phyloP scores from a whole-genome alignment of 2,797 vertebrate genomes.

The Lacerta agilis region DNA sequence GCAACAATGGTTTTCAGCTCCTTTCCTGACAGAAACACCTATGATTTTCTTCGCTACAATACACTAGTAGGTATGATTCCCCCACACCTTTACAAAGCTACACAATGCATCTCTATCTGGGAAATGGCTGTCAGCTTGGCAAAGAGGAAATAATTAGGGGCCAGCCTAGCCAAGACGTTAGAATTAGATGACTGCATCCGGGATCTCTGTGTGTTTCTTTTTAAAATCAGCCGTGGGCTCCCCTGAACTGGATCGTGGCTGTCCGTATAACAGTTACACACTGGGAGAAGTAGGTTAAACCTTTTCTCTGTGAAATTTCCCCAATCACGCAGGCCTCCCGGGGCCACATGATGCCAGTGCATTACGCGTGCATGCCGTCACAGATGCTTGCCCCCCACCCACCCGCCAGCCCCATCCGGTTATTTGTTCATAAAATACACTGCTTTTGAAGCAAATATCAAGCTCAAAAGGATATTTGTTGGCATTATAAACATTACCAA shows the following conservation, averaged over 20 bases:
- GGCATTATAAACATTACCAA: neutral
- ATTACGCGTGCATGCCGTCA: too few relatives aligned
- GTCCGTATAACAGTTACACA: neutral
- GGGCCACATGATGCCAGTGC: too few relatives aligned
- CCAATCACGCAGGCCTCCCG: neutral
- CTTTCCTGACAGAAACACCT: neutral
- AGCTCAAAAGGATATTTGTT: too few relatives aligned
- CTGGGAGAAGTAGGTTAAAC: neutral
- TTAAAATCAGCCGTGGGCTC: neutral
- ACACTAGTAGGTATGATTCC: neutral
- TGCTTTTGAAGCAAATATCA: neutral
- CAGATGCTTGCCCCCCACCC: too few relatives aligned
- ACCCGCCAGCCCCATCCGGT: too few relatives aligned
- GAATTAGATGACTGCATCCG: neutral
- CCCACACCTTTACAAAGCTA: neutral
- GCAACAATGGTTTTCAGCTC: neutral
- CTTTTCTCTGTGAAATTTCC: neutral
- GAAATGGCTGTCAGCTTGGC: neutral
- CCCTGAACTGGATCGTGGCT: neutral
- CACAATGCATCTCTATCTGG: neutral
- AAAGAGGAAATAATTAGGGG: neutral
- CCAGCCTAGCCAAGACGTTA: neutral
- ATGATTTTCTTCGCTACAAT: neutral
- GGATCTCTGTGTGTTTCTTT: neutral
- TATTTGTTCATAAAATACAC: neutral